phyloP scores from a whole-genome alignment of 2,888 invertebrate species.

The Pollenia labialis region DNA sequence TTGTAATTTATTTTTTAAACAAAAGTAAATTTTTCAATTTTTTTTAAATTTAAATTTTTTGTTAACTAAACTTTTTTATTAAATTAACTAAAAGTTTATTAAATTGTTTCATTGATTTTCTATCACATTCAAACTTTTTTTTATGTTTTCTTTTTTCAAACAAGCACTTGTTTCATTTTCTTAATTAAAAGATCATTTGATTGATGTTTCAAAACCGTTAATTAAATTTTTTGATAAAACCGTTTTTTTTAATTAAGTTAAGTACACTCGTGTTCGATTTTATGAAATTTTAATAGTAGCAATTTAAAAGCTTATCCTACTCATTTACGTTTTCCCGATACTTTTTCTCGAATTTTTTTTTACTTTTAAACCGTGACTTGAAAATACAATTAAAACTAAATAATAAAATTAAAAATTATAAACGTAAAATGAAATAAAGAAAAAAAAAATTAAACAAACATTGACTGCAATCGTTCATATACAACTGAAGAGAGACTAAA shows the following conservation, averaged over 20 bases:
- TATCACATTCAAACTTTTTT: too few relatives aligned
- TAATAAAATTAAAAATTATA: slow-evolving; percentile 24
- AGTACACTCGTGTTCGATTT: background rate
- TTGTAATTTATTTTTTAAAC: background rate
- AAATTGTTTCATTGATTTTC: too few relatives aligned
- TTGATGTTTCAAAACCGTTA: background rate
- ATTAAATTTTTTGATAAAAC: slow-evolving; percentile 7
- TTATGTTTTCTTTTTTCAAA: too few relatives aligned
- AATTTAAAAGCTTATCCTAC: background rate
- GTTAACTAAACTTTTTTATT: too few relatives aligned
- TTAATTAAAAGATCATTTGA: background rate
- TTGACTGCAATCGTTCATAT: slow-evolving; percentile 56
- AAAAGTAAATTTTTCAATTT: background rate
- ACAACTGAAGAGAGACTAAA: slow-evolving; percentile 54
- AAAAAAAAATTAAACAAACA: slow-evolving; percentile 32
- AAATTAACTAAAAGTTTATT: too few relatives aligned
- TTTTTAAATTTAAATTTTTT: too few relatives aligned
- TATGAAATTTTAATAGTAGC: background rate
- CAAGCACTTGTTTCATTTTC: too few relatives aligned
- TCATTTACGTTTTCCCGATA: slow-evolving; percentile 11
- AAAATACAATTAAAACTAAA: slow-evolving; percentile 47
- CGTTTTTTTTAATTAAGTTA: background rate
- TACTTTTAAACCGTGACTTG: slow-evolving; percentile 45
- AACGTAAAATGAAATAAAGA: slow-evolving; percentile 31
- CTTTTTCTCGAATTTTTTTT: slow-evolving; percentile 4